Conservation (phyloP, 2,797 vertebrate species). For the Euphonia xanthogaster region DNA sequence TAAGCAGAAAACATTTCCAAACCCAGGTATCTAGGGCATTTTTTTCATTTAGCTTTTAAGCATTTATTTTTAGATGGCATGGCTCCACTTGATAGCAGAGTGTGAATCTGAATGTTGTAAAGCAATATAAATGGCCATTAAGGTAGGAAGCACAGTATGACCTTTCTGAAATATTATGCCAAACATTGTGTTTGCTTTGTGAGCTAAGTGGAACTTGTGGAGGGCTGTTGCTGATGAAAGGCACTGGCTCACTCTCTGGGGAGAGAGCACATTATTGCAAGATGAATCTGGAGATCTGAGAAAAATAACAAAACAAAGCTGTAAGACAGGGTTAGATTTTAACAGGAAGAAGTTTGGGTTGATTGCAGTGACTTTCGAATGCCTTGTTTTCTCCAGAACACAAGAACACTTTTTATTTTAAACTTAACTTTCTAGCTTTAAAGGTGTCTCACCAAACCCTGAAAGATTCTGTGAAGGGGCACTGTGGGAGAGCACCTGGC, state of each 20-base stretch:
- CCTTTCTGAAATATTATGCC: conserved; percentile 56
- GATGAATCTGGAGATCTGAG: conserved; percentile 37
- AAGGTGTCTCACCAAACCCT: not conserved
- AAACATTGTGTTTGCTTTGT: conserved; percentile 50
- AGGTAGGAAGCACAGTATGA: conserved; percentile 49
- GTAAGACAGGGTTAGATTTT: conserved; percentile 1
- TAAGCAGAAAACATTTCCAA: conserved; percentile 28
- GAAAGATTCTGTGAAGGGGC: not conserved
- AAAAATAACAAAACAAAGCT: conserved; percentile 51
- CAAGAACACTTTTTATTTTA: not conserved
- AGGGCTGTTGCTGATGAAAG: conserved; percentile 57
- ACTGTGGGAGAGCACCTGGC: not conserved
- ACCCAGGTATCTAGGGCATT: conserved; percentile 20
- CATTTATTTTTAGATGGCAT: conserved; percentile 52
- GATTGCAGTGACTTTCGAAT: not conserved
- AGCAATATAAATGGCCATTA: conserved; percentile 61
- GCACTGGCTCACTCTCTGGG: not conserved
- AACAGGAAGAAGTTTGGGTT: conserved; percentile 3
- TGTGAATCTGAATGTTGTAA: conserved; percentile 58
- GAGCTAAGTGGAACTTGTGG: conserved; percentile 54
- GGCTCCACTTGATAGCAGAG: conserved; percentile 26
- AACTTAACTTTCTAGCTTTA: not conserved
- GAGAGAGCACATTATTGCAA: conserved; percentile 28
- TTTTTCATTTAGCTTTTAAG: conserved; percentile 36
- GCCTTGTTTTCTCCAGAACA: not conserved